phyloP scores from a whole-genome alignment of 1,140 invertebrate species.

The Dinoponera quadriceps region DNA sequence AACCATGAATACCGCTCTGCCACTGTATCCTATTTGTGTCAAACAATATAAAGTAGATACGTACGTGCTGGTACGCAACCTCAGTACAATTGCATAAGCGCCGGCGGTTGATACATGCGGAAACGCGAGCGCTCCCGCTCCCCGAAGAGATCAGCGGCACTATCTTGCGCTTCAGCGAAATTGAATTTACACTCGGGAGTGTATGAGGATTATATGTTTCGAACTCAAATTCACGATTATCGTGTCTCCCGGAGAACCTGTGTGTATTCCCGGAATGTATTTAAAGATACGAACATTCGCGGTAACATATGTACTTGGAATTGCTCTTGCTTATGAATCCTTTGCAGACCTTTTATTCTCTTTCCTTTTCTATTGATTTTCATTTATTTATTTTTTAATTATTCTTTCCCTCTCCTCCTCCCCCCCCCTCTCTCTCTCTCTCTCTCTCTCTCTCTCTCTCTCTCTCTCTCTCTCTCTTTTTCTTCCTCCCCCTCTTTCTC shows the following conservation, averaged over 20 bases:
- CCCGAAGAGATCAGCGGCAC: constrained; percentile 13
- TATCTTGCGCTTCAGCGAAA: constrained; percentile 29
- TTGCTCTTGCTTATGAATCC: too few relatives aligned
- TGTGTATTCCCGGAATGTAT: too few relatives aligned
- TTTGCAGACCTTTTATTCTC: too few relatives aligned
- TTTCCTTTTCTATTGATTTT: too few relatives aligned
- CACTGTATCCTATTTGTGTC: constrained; percentile 63
- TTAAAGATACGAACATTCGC: too few relatives aligned
- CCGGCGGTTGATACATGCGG: neutral
- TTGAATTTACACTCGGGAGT: constrained; percentile 34
- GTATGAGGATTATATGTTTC: neutral
- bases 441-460: too few relatives aligned
- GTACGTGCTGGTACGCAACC: constrained; percentile 11
- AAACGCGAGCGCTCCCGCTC: constrained; percentile 3
- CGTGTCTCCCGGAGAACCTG: neutral
- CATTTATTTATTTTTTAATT: too few relatives aligned
- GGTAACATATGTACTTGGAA: too few relatives aligned
- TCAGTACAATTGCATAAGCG: constrained; percentile 51
- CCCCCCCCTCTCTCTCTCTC: too few relatives aligned
- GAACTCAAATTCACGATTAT: neutral
- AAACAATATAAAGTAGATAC: constrained; percentile 64
- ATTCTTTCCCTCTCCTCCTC: too few relatives aligned
- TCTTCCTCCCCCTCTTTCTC: too few relatives aligned
- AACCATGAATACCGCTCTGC: constrained; percentile 28
- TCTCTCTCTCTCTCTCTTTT: too few relatives aligned